Evolutionary conservation across 2,888 invertebrate species (phyloP), one percentile per base, ranked within the genome.

Genomic region (Drosophila villosipedis): DNA sequence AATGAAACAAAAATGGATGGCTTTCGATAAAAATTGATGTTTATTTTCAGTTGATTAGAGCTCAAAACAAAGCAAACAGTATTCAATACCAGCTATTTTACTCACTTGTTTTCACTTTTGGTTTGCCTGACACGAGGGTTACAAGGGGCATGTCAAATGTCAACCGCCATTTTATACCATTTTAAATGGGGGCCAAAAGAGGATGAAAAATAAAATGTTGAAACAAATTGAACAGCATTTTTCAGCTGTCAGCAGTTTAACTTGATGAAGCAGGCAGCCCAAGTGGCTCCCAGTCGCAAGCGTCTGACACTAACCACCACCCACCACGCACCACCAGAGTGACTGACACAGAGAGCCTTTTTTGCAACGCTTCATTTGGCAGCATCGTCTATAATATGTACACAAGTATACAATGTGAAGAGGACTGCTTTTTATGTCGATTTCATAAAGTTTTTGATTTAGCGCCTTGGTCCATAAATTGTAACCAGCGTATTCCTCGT

Each of bases 201-300:
- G 14, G 59, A 62, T 54, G 54, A 54, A 59, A 50, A 60, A 62
- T 52, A 55, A 68, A 78, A 63, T 50, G 41, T 58, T 22, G 62
- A 53, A 73, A 76, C 76, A 84, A 77, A 76, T 80, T 70, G 82
- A 74, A 74, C 72, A 71, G 59, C 82, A 89, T 85, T 89, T 89
- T 68, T 84, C 75, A 84, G 74, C 84, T 84, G 88, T 87, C 90
- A 85, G 89, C 89, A 82, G 80, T 84, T 84, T 84, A 84, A 80
- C 71, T 75, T 85, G 72, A 83, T 79, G 88, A 65, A 61, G 49
- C 54, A 57, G 43, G 53, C 59, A 62, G 63, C 63, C 55, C 55
- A 49, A 70, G 64, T 49, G 58, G 67, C 61, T 55, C 60, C 61
- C 59, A 52, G 63, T 58, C 14, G 14, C 43, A 7, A 14, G 47